A percentile compares a stretch with the other conserved stretches of the same genome.
phyloP scores from a whole-genome alignment of 2,888 invertebrate genomes.

The Cephus pygmeus region DNA sequence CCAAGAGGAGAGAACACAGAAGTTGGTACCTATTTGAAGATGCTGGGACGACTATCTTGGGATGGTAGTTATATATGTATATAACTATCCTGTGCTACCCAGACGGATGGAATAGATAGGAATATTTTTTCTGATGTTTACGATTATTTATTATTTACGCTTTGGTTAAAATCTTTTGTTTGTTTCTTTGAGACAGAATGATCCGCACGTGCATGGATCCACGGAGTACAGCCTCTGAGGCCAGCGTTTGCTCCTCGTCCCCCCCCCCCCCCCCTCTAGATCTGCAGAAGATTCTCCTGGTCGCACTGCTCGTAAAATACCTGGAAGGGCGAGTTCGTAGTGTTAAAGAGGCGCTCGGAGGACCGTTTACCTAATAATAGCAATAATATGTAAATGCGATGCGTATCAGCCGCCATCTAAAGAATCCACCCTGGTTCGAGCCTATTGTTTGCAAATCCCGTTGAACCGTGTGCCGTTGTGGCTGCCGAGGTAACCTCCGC shows the following conservation, averaged over 20 bases:
- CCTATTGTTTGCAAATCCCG: constrained; percentile 64
- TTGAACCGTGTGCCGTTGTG: constrained; percentile 45
- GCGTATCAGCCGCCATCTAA: constrained; percentile 63
- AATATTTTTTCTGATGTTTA: constrained; percentile 44
- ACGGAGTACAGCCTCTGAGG: too few relatives aligned
- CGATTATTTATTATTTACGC: constrained; percentile 51
- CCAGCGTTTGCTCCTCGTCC: constrained; percentile 14
- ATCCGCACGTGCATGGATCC: too few relatives aligned
- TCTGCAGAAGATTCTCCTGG: too few relatives aligned
- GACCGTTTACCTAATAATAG: constrained; percentile 65
- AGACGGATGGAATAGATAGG: constrained; percentile 31
- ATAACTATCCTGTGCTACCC: too few relatives aligned
- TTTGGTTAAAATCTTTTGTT: too few relatives aligned
- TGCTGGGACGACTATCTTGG: too few relatives aligned
- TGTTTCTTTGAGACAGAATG: too few relatives aligned
- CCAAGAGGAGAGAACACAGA: too few relatives aligned
- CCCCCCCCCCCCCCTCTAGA: constrained; percentile 9
- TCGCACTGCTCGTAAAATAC: constrained; percentile 52
- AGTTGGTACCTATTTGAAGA: too few relatives aligned
- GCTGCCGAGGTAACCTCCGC: constrained; percentile 2
- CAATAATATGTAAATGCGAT: constrained; percentile 65
- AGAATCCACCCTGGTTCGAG: constrained; percentile 56
- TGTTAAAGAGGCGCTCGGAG: constrained; percentile 58
- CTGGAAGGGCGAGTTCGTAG: constrained; percentile 52
- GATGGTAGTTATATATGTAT: too few relatives aligned